Base-by-base conservation (phyloP, 2,888 invertebrate species). In the Caenorhabditis doughertyi region DNA sequence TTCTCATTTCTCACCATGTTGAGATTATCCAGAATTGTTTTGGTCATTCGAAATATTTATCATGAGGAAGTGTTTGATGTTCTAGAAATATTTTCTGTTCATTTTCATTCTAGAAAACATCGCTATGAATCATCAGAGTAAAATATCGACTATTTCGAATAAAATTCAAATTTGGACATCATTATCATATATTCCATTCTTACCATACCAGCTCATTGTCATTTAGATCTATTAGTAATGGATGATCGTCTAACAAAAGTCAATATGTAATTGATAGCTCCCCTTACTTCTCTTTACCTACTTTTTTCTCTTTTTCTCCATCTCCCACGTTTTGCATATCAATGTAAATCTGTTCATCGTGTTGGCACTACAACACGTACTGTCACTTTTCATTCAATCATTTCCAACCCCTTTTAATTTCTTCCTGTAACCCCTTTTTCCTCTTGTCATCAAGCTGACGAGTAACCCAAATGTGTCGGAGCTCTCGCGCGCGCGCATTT, bases 181-280 rank as follows among this genome's bases (percentile, higher is more conserved):
- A 4, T 39, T 39, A 39, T 39, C 39, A 39, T 11, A 39, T n/a
- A 11, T 11, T 39, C 13, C 39, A 5, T 13, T 39, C 39, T 4
- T 42, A 18, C 8, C 18, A n/a, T 47, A 47, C 3, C 44, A 42
- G 13, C 3, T 13, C 2, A 18, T 47, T 18, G 18, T n/a, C 35
- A n/a, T 32, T 55, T 27, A 16, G 23, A 8, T 16, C 18, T 32
- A 13, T n/a, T 35, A 32, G n/a, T 2, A 18, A 18, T 18, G 27
- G n/a, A 32, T 13, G 18, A 25, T 29, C 47, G 13, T 5, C 56
- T 39, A 42, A 55, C 39, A 23, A 39, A 44, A 25, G 21, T 42
- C 27, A n/a, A 42, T 55, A 55, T 68, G 55, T 44, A 56, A 56
- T 55, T 68, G 55, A 53, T 68, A 35, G 32, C 18, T 53, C n/a